Percentiles rank a stretch among this genome's conserved stretches.
Conservation (phyloP, 2,888 invertebrate species). For the Apamea crenata region DNA sequence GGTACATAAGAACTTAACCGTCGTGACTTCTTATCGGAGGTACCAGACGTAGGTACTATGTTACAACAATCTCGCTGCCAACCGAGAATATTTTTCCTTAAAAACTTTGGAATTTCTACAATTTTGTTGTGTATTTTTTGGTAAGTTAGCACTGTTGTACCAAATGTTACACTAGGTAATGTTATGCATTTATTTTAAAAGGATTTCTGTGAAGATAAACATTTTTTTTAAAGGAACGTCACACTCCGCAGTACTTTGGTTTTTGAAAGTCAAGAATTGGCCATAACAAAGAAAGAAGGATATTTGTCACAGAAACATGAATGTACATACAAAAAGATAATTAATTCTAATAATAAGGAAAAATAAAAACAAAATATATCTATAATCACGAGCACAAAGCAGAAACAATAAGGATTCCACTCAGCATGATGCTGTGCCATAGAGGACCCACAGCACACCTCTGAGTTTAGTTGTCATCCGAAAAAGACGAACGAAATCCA, state of each 20-base stretch:
- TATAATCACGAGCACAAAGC: too few species aligned
- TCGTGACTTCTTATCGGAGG: conserved; percentile 26
- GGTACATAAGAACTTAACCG: conserved; percentile 10
- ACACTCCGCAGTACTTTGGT: not conserved
- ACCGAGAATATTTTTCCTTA: conserved; percentile 9
- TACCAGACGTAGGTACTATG: conserved; percentile 18
- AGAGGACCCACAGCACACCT: too few species aligned
- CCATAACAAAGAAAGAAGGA: too few species aligned
- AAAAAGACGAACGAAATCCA: too few species aligned
- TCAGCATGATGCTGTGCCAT: too few species aligned
- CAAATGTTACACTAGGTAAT: not conserved
- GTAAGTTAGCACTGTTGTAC: not conserved
- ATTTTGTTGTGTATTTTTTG: conserved; percentile 1
- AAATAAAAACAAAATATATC: too few species aligned
- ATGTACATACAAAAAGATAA: too few species aligned
- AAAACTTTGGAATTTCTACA: conserved; percentile 3
- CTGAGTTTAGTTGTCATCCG: too few species aligned
- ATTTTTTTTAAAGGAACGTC: not conserved
- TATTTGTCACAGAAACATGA: too few species aligned
- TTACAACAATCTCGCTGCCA: not conserved
- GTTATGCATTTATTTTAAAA: not conserved
- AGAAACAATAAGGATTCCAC: too few species aligned
- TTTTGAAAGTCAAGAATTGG: not conserved
- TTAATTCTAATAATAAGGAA: too few species aligned
- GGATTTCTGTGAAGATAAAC: not conserved